Evolutionary conservation across 2,797 vertebrate genomes (phyloP).

Genomic region (Falco novaeseelandiae): DNA sequence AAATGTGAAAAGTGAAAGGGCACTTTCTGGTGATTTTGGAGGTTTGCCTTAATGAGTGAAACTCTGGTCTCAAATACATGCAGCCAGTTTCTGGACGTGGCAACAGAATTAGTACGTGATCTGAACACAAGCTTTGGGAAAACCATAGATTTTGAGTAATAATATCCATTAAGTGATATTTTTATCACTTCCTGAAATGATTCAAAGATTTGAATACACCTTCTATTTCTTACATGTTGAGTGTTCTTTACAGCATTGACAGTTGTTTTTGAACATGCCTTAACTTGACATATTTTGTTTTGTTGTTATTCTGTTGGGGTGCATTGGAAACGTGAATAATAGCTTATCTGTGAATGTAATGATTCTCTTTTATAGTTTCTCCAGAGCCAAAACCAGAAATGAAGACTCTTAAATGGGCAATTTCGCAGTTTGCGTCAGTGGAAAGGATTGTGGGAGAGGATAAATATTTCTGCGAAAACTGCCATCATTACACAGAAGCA

Average conservation of each 20-base stretch:
- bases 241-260: not conserved
- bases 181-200: not conserved
- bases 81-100: not conserved
- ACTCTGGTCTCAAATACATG: not conserved
- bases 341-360: not conserved
- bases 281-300: not conserved
- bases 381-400: conserved; percentile 93
- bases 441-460: conserved; percentile 97
- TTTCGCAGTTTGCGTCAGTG: conserved; percentile 96
- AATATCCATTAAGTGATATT: not conserved
- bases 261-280: not conserved
- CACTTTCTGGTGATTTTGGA: not conserved
- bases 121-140: not conserved
- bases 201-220: not conserved
- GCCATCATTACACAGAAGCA: conserved; percentile 94
- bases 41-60: not conserved
- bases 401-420: conserved; percentile 96
- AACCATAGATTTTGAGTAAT: not conserved
- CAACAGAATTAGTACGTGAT: not conserved
- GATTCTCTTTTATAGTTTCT: conserved; percentile 83
- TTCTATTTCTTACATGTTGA: not conserved
- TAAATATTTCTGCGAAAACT: conserved; percentile 98
- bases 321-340: not conserved
- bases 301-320: not conserved
- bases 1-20: not conserved